These are phyloP conservation scores for Julus scandinavius DNA, from an alignment of 2,888 invertebrate genomes.

Conservation along the genomic window DNA sequence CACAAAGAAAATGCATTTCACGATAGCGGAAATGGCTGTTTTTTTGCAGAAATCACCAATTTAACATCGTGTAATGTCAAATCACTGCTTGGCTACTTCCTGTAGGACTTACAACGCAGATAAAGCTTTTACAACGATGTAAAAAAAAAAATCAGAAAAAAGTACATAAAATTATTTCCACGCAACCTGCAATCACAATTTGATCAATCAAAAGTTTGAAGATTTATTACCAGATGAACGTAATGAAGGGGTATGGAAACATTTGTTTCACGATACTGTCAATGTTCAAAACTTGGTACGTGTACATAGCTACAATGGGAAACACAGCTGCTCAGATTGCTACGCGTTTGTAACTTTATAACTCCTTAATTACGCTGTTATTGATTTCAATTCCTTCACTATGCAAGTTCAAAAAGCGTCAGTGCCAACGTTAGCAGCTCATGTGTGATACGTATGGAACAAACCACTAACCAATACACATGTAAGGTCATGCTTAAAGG, in stretches of 20 bases:
- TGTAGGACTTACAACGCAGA: background rate
- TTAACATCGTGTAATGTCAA: slow-evolving; percentile 38
- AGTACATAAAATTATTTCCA: background rate
- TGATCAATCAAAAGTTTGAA: background rate
- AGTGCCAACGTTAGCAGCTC: slow-evolving; percentile 29
- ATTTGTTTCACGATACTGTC: background rate
- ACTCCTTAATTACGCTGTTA: slow-evolving; percentile 35
- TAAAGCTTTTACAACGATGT: background rate
- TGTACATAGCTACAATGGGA: background rate
- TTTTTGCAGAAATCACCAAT: slow-evolving; percentile 28
- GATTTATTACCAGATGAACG: slow-evolving; percentile 13
- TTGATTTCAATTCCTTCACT: slow-evolving; percentile 34
- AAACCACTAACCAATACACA: background rate
- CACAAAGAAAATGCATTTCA: background rate
- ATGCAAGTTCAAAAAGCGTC: slow-evolving; percentile 27
- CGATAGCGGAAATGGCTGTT: slow-evolving; percentile 1
- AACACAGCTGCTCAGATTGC: slow-evolving; percentile 4
- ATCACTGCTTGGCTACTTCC: background rate
- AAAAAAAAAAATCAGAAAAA: background rate
- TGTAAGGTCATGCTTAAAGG: slow-evolving; percentile 36
- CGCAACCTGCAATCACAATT: background rate
- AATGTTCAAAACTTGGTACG: background rate
- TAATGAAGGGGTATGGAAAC: background rate
- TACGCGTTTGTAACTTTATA: slow-evolving; percentile 15
- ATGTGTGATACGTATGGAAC: background rate